Conservation (phyloP, 2,888 invertebrate species). For the Prionchulus punctatus region DNA sequence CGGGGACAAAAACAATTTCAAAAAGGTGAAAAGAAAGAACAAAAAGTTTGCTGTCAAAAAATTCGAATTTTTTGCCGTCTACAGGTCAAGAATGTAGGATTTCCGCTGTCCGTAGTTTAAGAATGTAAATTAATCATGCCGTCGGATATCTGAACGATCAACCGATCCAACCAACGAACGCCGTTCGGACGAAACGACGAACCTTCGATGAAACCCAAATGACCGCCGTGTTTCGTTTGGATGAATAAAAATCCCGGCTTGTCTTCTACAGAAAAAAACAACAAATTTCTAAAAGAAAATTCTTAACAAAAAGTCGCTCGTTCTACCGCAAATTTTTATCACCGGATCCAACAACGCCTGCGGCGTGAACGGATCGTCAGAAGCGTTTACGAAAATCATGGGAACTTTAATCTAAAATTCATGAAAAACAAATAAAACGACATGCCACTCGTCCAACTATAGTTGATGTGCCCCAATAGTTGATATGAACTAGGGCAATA, state of each 20-base stretch:
- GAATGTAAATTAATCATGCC: constrained; percentile 16
- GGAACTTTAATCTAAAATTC: constrained; percentile 53
- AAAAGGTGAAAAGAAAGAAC: no score
- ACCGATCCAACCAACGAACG: constrained; percentile 78
- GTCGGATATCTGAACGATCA: constrained; percentile 59
- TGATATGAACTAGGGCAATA: no score
- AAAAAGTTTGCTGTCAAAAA: no score
- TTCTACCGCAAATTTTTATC: constrained; percentile 54
- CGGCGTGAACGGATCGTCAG: constrained; percentile 79
- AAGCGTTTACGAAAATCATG: constrained; percentile 74
- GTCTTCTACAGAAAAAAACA: constrained; percentile 9
- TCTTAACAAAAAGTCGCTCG: not conserved
- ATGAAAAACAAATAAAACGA: no score
- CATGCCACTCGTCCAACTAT: no score
- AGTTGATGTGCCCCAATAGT: no score
- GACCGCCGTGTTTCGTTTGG: constrained; percentile 75
- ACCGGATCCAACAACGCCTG: constrained; percentile 55
- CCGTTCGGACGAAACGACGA: constrained; percentile 66
- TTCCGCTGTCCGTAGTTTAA: no score
- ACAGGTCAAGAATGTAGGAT: no score
- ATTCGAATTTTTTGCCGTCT: no score
- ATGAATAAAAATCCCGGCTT: constrained; percentile 46
- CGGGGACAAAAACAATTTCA: no score
- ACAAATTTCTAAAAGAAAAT: constrained; percentile 39
- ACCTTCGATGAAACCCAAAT: constrained; percentile 84